Percentiles rank a stretch among this genome's conserved stretches.
phyloP scores from a whole-genome alignment of 2,113 vertebrate genomes.

The Monopterus albus region DNA sequence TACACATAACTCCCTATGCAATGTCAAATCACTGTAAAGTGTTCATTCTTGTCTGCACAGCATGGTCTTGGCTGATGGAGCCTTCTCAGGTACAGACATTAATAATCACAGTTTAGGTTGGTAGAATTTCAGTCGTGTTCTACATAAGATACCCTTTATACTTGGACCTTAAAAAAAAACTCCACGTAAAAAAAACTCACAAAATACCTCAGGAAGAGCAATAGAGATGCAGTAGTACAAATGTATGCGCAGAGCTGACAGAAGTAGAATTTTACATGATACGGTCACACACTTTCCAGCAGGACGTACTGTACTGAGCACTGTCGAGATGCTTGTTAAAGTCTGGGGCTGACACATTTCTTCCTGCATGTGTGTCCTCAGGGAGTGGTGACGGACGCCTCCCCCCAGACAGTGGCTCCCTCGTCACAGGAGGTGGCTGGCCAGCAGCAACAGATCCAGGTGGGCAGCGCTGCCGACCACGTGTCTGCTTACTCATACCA shows the following conservation, averaged over 20 bases:
- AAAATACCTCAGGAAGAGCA: neutral
- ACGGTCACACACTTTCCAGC: neutral
- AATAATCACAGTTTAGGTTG: too few relatives aligned
- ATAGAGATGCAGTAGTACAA: neutral
- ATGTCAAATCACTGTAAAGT: neutral
- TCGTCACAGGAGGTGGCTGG: slow-evolving; percentile 94
- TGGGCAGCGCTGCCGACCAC: slow-evolving; percentile 92
- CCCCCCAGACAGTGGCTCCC: slow-evolving; percentile 94
- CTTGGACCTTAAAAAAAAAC: too few relatives aligned
- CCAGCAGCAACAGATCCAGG: slow-evolving; percentile 95
- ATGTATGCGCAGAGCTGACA: slow-evolving; percentile 10
- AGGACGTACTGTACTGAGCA: neutral
- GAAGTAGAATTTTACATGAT: neutral
- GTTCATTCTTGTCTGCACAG: too few relatives aligned
- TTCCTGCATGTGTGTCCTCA: slow-evolving; percentile 65
- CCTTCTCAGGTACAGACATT: too few relatives aligned
- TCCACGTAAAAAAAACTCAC: too few relatives aligned
- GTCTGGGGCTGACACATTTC: slow-evolving; percentile 6
- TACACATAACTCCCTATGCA: too few relatives aligned
- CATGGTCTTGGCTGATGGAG: too few relatives aligned
- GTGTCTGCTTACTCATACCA: slow-evolving; percentile 95
- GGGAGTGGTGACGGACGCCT: slow-evolving; percentile 96
- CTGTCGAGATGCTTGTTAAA: slow-evolving; percentile 10
- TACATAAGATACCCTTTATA: too few relatives aligned
- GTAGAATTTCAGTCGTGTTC: too few relatives aligned